Evolutionary conservation across 2,797 vertebrate species (phyloP).

Genomic region (Carapus acus): DNA sequence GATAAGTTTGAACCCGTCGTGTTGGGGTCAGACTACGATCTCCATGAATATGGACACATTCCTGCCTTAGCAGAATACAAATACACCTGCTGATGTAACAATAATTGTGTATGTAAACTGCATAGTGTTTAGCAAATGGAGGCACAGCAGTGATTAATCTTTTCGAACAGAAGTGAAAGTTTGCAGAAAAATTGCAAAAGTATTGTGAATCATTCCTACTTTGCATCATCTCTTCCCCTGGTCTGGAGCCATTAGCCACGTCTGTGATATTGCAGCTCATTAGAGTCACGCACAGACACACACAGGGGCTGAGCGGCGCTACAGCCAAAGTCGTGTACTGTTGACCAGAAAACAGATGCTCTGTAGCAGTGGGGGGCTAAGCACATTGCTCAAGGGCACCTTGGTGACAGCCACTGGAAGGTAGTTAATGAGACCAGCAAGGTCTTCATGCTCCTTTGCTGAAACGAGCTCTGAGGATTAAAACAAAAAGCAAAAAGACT

Average conservation of each 20-base stretch:
- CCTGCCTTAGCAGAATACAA: no score
- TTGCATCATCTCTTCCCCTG: background rate
- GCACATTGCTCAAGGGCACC: slow-evolving; percentile 53
- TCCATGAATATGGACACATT: no score
- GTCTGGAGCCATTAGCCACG: background rate
- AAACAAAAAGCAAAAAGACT: no score
- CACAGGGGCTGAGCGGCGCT: slow-evolving; percentile 12
- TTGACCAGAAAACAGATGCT: slow-evolving; percentile 46
- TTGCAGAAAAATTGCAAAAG: no score
- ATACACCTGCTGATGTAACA: no score
- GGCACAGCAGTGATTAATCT: no score
- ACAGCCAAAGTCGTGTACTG: slow-evolving; percentile 22
- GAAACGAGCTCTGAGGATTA: no score
- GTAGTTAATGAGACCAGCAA: background rate
- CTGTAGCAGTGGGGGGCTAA: slow-evolving; percentile 31
- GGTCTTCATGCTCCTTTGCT: background rate
- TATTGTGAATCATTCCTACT: background rate
- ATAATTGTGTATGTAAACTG: no score
- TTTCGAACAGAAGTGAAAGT: no score
- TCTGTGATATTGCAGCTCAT: slow-evolving; percentile 19
- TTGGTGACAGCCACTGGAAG: slow-evolving; percentile 29
- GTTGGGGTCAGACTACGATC: no score
- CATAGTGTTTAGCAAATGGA: no score
- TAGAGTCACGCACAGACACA: slow-evolving; percentile 9
- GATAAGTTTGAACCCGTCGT: no score